Percentiles rank a stretch among this genome's conserved stretches.
Conservation (phyloP, 2,113 vertebrate species). For the Helogale parvula region DNA sequence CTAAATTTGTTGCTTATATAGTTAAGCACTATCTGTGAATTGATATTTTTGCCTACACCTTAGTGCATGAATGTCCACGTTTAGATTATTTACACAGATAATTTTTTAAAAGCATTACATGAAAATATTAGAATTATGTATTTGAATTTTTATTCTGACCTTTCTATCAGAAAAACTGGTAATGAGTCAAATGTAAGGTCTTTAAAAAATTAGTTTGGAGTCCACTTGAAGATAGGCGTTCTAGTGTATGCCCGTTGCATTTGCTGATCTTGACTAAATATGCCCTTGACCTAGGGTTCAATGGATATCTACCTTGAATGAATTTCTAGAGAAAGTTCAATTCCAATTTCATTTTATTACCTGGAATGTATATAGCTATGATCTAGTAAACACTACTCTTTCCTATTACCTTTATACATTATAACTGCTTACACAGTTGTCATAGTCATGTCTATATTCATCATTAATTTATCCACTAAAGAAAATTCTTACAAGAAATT, state of each 20-base stretch:
- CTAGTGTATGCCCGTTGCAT: background rate
- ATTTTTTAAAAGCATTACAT: background rate
- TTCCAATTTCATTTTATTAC: background rate
- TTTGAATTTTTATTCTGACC: conserved; percentile 29
- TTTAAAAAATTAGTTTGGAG: background rate
- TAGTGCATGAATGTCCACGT: background rate
- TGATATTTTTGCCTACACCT: background rate
- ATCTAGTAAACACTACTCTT: background rate
- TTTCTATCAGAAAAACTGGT: conserved; percentile 16
- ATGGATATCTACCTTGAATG: background rate
- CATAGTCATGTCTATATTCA: background rate
- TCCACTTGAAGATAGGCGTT: background rate
- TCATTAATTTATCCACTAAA: conserved; percentile 16
- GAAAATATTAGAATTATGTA: background rate
- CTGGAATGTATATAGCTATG: background rate
- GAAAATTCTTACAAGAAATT: conserved; percentile 22
- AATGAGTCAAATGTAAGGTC: background rate
- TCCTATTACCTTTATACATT: background rate
- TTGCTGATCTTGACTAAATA: background rate
- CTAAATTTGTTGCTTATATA: background rate
- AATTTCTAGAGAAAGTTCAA: background rate
- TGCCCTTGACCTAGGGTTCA: background rate
- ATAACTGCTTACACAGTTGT: background rate
- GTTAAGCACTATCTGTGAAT: background rate
- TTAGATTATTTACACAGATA: background rate